Percentiles rank a stretch among this genome's conserved stretches.
Conservation (phyloP, 2,113 vertebrate genomes). For the Catharus fuscescens region DNA sequence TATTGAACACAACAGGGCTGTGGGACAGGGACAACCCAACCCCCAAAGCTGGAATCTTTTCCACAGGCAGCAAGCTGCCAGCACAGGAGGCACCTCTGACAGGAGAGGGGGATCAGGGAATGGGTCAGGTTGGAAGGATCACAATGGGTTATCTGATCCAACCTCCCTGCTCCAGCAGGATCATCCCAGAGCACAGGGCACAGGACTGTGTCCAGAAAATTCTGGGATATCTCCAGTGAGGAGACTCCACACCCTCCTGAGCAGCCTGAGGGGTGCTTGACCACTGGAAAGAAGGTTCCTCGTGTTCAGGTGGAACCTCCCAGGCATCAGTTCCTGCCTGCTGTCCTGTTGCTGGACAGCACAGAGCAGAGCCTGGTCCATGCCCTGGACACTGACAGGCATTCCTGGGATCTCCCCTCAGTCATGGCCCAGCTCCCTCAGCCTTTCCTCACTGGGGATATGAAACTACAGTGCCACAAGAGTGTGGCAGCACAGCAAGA, state of each 20-base stretch:
- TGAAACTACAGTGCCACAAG: background rate
- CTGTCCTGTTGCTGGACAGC: background rate
- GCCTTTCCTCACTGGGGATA: background rate
- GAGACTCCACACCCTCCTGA: background rate
- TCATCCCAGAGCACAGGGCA: background rate
- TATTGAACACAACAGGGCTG: fast-evolving
- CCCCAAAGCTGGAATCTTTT: background rate
- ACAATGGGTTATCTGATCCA: background rate
- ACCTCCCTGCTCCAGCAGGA: background rate
- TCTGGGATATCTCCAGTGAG: background rate
- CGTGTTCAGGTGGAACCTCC: background rate
- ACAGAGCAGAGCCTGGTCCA: background rate
- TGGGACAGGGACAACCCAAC: background rate
- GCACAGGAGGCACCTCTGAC: background rate
- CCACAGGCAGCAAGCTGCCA: background rate
- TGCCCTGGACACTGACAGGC: background rate
- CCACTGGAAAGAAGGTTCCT: background rate
- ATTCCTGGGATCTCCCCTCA: background rate
- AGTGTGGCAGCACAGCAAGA: background rate
- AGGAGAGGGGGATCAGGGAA: fast-evolving
- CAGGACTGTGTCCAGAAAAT: background rate
- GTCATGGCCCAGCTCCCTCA: background rate
- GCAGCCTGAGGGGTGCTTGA: background rate
- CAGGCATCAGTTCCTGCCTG: background rate
- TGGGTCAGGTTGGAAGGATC: background rate